Percentiles rank a stretch among this genome's conserved stretches.
Evolutionary conservation across 2,888 invertebrate species (phyloP).

Genomic region (Chelonus formosanus): DNA sequence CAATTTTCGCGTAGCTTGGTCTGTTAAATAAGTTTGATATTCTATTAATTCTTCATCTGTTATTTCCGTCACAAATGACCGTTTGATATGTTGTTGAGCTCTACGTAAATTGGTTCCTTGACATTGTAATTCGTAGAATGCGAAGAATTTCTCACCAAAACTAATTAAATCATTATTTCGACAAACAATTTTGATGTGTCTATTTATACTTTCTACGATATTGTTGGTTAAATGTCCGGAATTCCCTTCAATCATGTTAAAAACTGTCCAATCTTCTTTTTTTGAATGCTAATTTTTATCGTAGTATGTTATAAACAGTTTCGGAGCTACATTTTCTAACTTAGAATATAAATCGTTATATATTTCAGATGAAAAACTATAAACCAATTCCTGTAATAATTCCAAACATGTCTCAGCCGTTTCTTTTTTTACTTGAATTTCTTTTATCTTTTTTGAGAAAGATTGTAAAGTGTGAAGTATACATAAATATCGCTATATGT

Average conservation of each 20-base stretch:
- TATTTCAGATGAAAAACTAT: slow-evolving; percentile 14
- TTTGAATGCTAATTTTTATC: slow-evolving; percentile 38
- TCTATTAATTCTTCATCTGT: background rate
- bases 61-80: background rate
- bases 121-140: background rate
- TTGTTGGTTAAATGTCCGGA: slow-evolving; percentile 17
- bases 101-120: background rate
- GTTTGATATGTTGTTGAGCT: background rate
- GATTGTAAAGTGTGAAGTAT: slow-evolving; percentile 30
- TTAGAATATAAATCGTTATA: slow-evolving; percentile 21
- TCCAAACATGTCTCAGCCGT: background rate
- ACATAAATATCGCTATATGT: slow-evolving; percentile 30
- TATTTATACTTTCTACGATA: slow-evolving; percentile 3
- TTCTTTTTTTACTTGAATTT: background rate
- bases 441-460: slow-evolving; percentile 17
- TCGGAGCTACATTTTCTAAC: slow-evolving; percentile 26
- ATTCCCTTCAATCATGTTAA: slow-evolving; percentile 22
- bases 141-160: background rate
- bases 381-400: slow-evolving; percentile 31
- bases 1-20: too few relatives aligned
- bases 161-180: background rate
- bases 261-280: slow-evolving; percentile 36
- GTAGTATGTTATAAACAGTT: slow-evolving; percentile 34
- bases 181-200: background rate
- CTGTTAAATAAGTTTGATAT: background rate